Evolutionary conservation across 2,113 vertebrate species (phyloP).

Genomic region (Pteropus alecto): DNA sequence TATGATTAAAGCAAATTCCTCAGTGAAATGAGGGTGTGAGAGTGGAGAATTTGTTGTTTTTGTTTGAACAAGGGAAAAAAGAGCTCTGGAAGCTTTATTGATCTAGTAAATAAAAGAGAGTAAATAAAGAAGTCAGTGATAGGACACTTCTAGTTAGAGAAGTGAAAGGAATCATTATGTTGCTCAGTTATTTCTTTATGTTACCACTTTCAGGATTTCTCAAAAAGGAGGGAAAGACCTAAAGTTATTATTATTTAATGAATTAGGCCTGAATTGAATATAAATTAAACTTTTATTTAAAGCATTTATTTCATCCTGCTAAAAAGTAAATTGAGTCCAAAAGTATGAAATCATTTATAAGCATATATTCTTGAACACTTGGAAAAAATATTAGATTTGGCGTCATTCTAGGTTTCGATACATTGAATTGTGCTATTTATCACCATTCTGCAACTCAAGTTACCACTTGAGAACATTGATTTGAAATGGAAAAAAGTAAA

Average conservation of each 20-base stretch:
- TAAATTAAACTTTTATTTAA: background rate
- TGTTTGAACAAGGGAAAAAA: slow-evolving; percentile 4
- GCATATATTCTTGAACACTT: background rate
- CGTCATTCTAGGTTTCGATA: background rate
- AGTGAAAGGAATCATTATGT: background rate
- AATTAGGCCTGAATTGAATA: background rate
- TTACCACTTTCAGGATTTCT: background rate
- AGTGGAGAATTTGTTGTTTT: background rate
- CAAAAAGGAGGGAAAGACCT: background rate
- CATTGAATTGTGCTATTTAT: background rate
- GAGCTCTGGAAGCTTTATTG: background rate
- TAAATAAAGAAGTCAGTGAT: slow-evolving; percentile 9
- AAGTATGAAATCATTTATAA: slow-evolving; percentile 11
- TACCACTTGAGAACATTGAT: background rate
- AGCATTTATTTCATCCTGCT: background rate
- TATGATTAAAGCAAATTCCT: slow-evolving; percentile 69
- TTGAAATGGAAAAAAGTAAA: background rate
- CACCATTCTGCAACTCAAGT: background rate
- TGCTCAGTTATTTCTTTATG: background rate
- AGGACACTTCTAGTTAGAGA: background rate
- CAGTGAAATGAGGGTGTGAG: background rate
- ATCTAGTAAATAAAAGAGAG: background rate
- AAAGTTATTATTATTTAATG: background rate
- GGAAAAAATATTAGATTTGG: background rate
- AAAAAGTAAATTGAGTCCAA: slow-evolving; percentile 37